Base-by-base conservation (phyloP, 30 jellyfish, hydroid and myxozoan genomes). In the Aurelia sp. region DNA sequence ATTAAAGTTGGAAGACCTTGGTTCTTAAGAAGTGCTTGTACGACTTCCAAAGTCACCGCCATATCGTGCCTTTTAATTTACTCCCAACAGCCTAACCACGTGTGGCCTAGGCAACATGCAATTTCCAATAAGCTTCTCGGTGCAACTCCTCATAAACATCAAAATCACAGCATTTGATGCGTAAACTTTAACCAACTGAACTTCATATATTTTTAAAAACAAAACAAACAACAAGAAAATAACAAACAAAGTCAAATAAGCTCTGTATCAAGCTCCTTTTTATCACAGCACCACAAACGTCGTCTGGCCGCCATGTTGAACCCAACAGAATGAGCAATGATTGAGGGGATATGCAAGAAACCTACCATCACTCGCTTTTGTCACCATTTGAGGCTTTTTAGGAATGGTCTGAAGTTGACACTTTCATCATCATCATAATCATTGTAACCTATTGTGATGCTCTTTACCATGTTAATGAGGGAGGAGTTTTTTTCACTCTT, bases 31-130 rank as follows among this genome's bases (percentile, higher is more conserved):
- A n/a, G n/a, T n/a, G n/a, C n/a, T n/a, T n/a, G n/a, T 24, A 63
- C 74, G 27, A 63, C 74, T 63, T 63, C 74, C 74, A 63, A 24
- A 63, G 74, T 63, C 74, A 63, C 74, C 19, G 74, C 74, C 74
- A 63, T 63, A 63, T 63, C 27, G 27, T 24, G 27, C 38, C 74
- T n/a, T 63, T 63, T 24, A 63, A 63, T 52, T 52, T 52, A 24
- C 10, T 24, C 74, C 27, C 27, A 63, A 63, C 74, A 13, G 74
- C 74, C 74, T 63, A 63, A 24, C 74, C 74, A 63, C 38, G 74
- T 63, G 74, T 63, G 74, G 74, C 74, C 74, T 63, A 63, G 74
- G 74, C 38, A 63, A 24, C 27, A 63, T 63, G 74, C 74, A 63
- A 63, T 24, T 63, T 63, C 74, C 19, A 24, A 63, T 16, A 63